Percentiles rank a stretch among this genome's conserved stretches.
These are phyloP conservation scores for Prolemur simus DNA, from an alignment of 2,113 vertebrate species.

Conservation along the genomic window DNA sequence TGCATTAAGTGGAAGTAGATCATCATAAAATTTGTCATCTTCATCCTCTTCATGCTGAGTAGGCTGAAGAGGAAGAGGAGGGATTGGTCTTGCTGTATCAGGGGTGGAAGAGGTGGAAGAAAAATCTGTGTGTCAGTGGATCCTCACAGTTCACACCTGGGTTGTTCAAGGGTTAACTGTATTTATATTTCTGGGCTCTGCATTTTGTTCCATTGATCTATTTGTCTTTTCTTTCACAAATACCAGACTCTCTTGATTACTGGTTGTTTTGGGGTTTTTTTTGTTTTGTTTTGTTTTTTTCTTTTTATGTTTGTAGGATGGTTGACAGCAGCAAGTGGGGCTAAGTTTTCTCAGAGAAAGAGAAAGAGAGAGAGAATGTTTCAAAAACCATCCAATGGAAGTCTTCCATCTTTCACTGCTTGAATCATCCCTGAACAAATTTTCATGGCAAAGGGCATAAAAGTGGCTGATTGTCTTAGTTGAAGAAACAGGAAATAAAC, in stretches of 20 bases:
- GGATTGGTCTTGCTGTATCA: background rate
- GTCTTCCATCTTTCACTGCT: background rate
- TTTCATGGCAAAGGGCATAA: background rate
- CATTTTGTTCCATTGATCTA: background rate
- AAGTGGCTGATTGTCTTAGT: background rate
- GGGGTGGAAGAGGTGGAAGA: background rate
- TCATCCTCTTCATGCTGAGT: background rate
- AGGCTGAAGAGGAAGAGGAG: background rate
- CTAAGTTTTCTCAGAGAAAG: background rate
- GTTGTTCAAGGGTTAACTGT: background rate
- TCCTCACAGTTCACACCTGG: background rate
- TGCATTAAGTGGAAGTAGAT: background rate
- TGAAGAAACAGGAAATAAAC: background rate
- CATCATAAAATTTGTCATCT: background rate
- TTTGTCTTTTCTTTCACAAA: background rate
- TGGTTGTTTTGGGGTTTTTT: background rate
- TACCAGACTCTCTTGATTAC: background rate
- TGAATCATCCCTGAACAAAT: background rate
- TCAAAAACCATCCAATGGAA: background rate
- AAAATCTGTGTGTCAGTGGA: background rate
- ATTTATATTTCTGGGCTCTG: background rate
- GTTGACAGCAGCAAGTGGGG: background rate
- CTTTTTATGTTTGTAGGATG: background rate
- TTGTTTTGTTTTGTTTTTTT: background rate
- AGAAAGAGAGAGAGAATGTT: background rate